Base-by-base conservation (phyloP, 2,888 invertebrate genomes). In the Copidosoma aretas region DNA sequence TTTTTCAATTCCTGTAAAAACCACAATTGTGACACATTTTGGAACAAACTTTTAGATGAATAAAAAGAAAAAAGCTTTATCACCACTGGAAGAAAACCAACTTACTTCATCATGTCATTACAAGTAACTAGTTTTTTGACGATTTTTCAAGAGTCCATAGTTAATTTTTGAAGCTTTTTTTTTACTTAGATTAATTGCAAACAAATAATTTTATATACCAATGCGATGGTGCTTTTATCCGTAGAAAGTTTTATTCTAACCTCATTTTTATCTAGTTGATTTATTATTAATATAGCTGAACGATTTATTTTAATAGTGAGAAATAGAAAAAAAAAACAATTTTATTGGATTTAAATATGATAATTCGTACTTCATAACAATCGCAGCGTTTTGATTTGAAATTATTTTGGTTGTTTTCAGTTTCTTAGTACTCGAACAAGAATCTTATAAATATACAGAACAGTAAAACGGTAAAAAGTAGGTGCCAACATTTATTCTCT, bases 351-450 rank as follows among this genome's bases (percentile, higher is more conserved):
- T 32, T 32, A 32, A 32, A 15, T 46, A 3, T 8, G 3, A 17
- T 12, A 3, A 46, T 46, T 46, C 12, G 43, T 46, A 46, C 12
- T 32, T 32, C 12, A 12, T 46, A 46, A 15, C 2, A 46, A 46
- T 46, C 43, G 12, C 43, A 14, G 15, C 43, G 52, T 39, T 60
- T 60, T 62, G 60, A 67, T 66, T 73, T 74, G 71, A 73, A 73
- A 73, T 68, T 74, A 68, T 75, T 73, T 78, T 74, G 71, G 71
- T 78, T 80, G 73, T 76, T 82, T 58, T 78, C 81, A 81, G 79
- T 81, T 79, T 81, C 75, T 78, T 81, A 77, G 78, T 79, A 77
- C 76, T 81, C 79, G 80, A 81, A 73, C 21, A n/a, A 17, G 80
- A 81, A 73, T 76, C 77, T 73, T 81, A 79, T 80, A 79, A 76